Evolutionary conservation across 2,113 vertebrate species (phyloP), one percentile per base, ranked within the genome.

Genomic region (Calidris pygmaea): DNA sequence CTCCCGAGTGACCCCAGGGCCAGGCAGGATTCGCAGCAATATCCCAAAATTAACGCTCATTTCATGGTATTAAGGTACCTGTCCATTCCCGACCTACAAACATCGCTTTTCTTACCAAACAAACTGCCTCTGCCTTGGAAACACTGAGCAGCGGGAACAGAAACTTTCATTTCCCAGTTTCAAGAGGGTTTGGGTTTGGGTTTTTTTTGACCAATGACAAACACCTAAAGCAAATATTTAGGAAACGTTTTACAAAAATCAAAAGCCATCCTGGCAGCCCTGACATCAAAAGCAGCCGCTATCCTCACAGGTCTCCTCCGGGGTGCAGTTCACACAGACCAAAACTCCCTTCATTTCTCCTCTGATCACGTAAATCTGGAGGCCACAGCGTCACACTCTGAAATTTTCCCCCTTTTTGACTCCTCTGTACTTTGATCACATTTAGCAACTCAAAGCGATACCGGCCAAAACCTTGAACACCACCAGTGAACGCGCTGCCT

Each of bases 331-430:
- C 58, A 60, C 27, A 15, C 6, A 6, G 14, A 9, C 21, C 26
- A 12, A 24, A 37, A 3, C 32, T 52, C 45, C 0, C 0, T 9
- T 11, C 3, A 8, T 8, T 45, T 1, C 3, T 27, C 24, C 74
- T 35, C 45, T 32, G n/a, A 11, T 7, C 8, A 2, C 59, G 43
- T 12, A 5, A 55, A 43, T 22, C 18, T 1, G 1, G 39, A 56
- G 56, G 45, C 62, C 76, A 47, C 52, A 21, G 77, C 1, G 1
- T 8, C 7, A 17, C 20, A 18, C 39, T 23, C 22, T 1, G 0
- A 35, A 72, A 56, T 3, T 11, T 10, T 5, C 47, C 65, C 76
- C 79, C 66, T 9, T 58, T 76, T 43, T n/a, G 26, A 27, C n/a
- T 58, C 37, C 71, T 52, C 60, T 52, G 93, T 17, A 89, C 89